Conservation (phyloP, 2,888 invertebrate genomes). For the Harmothoe impar region DNA sequence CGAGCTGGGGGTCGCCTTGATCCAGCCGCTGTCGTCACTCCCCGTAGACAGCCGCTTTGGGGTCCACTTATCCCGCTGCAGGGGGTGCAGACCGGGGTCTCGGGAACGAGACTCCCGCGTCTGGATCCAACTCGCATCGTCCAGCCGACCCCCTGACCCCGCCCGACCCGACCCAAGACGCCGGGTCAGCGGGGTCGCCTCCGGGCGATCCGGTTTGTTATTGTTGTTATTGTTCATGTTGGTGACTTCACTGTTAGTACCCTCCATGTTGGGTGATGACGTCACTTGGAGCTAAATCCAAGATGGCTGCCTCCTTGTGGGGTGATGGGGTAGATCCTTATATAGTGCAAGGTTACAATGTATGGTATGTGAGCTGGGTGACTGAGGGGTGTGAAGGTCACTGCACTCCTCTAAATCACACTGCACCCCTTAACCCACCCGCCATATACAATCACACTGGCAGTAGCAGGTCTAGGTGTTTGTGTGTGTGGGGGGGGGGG, state of each 20-base stretch:
- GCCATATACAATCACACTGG: too few relatives aligned
- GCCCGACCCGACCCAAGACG: not conserved
- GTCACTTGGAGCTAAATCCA: not conserved
- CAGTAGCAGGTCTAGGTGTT: too few relatives aligned
- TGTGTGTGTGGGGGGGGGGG: too few relatives aligned
- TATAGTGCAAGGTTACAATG: too few relatives aligned
- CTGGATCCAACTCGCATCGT: conserved; percentile 34
- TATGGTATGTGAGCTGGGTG: too few relatives aligned
- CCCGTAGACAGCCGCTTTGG: conserved; percentile 35
- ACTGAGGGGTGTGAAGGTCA: too few relatives aligned
- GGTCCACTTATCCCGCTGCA: not conserved
- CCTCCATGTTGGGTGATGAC: not conserved
- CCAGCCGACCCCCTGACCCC: not conserved
- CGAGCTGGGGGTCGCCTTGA: not conserved
- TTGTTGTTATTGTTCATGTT: conserved; percentile 16
- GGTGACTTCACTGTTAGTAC: not conserved
- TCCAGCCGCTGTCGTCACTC: conserved; percentile 29
- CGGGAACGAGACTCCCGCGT: not conserved
- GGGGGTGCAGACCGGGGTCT: not conserved
- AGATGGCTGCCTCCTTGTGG: not conserved
- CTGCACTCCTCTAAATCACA: too few relatives aligned
- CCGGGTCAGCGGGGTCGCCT: not conserved
- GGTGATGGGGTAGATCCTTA: too few relatives aligned
- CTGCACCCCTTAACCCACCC: too few relatives aligned
- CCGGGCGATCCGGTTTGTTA: not conserved